Conservation (phyloP, 2,888 invertebrate species). For the Harpagoxenus sublaevis region DNA sequence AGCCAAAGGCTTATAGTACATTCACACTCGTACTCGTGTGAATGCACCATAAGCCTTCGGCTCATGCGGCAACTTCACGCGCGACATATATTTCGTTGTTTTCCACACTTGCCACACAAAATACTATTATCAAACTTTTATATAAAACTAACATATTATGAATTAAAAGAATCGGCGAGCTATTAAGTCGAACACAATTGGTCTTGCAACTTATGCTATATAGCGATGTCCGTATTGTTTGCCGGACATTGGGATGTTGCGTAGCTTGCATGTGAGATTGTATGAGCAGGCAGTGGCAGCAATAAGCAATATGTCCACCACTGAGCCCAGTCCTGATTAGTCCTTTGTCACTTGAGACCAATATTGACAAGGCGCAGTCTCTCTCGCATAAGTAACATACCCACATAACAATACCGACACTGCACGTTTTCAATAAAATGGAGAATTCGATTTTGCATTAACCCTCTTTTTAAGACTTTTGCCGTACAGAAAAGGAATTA, state of each 20-base stretch:
- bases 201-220: neutral
- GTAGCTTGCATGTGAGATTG: conserved; percentile 22
- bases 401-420: conserved; percentile 51
- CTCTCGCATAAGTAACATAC: conserved; percentile 60
- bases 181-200: conserved; percentile 12
- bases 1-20: too few species aligned
- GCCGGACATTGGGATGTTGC: conserved; percentile 23
- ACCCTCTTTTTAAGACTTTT: neutral
- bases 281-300: conserved; percentile 42
- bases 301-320: conserved; percentile 64
- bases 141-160: neutral
- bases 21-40: too few species aligned
- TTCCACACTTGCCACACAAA: too few species aligned
- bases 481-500: neutral
- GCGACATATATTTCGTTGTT: too few species aligned
- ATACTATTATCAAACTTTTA: neutral
- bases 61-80: too few species aligned
- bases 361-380: conserved; percentile 57
- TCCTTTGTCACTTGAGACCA: conserved; percentile 71
- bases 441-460: neutral
- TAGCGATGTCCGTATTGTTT: conserved; percentile 11
- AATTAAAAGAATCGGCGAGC: neutral
- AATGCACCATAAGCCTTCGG: too few species aligned
- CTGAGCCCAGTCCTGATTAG: conserved; percentile 67
- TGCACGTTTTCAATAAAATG: conserved; percentile 43